Base-by-base conservation (phyloP, 2,113 vertebrate species). In the Sorex araneus region DNA sequence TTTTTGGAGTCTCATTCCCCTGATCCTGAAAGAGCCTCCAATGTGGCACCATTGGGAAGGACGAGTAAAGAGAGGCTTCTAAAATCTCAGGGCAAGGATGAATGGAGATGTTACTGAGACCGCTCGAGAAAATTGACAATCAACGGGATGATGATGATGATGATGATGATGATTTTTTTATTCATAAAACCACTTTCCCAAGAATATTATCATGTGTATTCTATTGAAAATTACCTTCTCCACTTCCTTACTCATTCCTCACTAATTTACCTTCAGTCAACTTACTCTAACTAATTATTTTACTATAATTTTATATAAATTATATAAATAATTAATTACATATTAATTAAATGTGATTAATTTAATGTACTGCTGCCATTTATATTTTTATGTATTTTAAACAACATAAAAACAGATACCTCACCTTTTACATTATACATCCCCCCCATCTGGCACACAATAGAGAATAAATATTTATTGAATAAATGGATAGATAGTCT, bases 401-500 rank as follows among this genome's bases (percentile, higher is more conserved):
- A 5, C 11, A 27, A 6, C 25, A 8, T 66, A 32, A 90, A 45
- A 94, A 75, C 25, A 84, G 19, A 89, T 27, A 82, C 4, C 4
- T 94, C 87, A 28, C 28, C 30, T 92, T 15, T 80, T 87, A 34
- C 9, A 94, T 77, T 70, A 67, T 80, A 63, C n/a, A 25, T n/a
- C 30, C 50, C 16, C n/a, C 36, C 78, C 8, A 83, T 5, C 8
- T 91, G 45, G 45, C 69, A 96, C 21, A 32, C 60, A 32, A 47
- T 36, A 95, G 34, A 70, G 43, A 75, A 75, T 70, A 91, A 77
- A 82, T 76, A 80, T 73, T 81, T 91, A 32, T 77, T 64, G 43
- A 87, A 89, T 82, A 90, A 85, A 84, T 78, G 57, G 87, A 54
- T 40, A 69, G 12, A 40, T 84, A 32, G 19, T 92, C 21, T 75